Percentiles rank a stretch among this genome's conserved stretches.
Evolutionary conservation across 2,797 vertebrate species (phyloP).

Genomic region (Myotis planiceps): DNA sequence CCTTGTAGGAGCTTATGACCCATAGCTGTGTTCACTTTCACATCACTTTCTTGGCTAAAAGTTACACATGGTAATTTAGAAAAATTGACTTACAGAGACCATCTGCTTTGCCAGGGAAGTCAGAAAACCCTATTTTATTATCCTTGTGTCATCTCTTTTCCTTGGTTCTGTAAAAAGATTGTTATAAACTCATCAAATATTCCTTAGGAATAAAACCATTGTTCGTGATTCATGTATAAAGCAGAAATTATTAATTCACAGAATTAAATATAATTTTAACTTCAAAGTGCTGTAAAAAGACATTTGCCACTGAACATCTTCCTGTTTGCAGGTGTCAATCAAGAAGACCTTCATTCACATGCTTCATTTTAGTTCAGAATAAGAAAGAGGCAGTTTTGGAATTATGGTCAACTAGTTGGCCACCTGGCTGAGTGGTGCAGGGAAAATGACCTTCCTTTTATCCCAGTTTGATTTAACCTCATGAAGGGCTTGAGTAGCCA

Average conservation of each 20-base stretch:
- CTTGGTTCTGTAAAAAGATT: slow-evolving; percentile 39
- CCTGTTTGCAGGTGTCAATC: neutral
- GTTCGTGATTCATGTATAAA: slow-evolving; percentile 37
- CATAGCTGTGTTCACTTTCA: neutral
- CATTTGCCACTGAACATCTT: neutral
- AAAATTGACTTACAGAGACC: slow-evolving; percentile 24
- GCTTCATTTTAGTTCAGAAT: neutral
- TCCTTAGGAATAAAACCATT: slow-evolving; percentile 42
- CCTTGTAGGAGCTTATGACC: neutral
- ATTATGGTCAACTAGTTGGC: neutral
- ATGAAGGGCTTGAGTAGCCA: neutral
- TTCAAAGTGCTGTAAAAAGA: neutral
- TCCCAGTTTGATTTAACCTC: neutral
- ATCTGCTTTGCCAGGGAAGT: slow-evolving; percentile 43
- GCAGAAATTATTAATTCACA: slow-evolving; percentile 13
- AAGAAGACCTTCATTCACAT: neutral
- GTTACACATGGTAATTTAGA: slow-evolving; percentile 19
- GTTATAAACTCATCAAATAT: slow-evolving; percentile 59
- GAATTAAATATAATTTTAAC: neutral
- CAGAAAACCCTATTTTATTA: slow-evolving; percentile 45
- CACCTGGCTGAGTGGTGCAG: neutral
- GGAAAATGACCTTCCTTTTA: neutral
- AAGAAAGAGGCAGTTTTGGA: neutral
- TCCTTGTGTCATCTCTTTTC: slow-evolving; percentile 51
- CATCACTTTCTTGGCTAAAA: slow-evolving; percentile 50